Evolutionary conservation across 2,888 invertebrate species (phyloP), one percentile per base, ranked within the genome.

Genomic region (Ctena decussata): DNA sequence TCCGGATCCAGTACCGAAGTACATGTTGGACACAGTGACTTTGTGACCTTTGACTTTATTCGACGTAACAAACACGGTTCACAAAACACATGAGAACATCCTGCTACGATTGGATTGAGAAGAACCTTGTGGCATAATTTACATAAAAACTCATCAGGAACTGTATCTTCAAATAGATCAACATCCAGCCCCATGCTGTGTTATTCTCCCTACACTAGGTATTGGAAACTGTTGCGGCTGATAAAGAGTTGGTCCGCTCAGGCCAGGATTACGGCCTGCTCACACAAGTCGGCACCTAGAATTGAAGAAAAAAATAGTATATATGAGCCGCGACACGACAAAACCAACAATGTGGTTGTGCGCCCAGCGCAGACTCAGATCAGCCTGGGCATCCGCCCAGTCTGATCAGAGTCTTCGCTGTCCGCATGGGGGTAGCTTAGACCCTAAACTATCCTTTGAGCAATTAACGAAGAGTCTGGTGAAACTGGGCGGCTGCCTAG

Each of bases 31-130:
- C 93, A 93, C 32, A 70, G 41, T 24, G 85, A 44, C 57, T 76
- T 53, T 24, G 87, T 70, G 21, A 78, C 87, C 27, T 80, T 76
- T 21, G 82, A 82, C 30, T 77, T 80, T 30, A 90, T 70, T 53
- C 87, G 86, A 69, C 85, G 85, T 27, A 49, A 69, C 3, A 91
- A 85, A 80, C 93, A 93, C 8, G 84, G 72, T 24, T 86, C 85
- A 75, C 93, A 93, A 85, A 92, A 92, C n/a, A 90, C 81, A 69
- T 93, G 93, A 24, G 77, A 75, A 83, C 93, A 93, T 21, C 87
- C 79, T 35, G 86, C 86, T 15, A 89, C 83, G 21, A 92, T 90
- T 2, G 93, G 93, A 46, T 93, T 89, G 24, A 92, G 82, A n/a
- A 93, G 87, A 5, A 93, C 93, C 39, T 91, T 89, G 8, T 85